phyloP scores from a whole-genome alignment of 2,113 vertebrate species.

The Solea solea region DNA sequence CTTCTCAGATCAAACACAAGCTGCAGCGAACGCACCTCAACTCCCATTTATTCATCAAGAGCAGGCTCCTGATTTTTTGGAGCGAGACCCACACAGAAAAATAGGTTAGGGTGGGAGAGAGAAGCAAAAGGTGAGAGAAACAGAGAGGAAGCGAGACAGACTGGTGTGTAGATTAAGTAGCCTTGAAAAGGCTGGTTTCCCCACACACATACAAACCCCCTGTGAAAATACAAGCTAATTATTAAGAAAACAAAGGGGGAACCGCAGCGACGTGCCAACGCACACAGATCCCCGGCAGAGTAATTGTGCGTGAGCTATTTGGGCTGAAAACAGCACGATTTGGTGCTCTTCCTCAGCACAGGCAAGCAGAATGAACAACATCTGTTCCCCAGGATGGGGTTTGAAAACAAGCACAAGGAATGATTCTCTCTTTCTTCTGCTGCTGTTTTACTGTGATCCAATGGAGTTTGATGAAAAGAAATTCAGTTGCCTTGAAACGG shows the following conservation, averaged over 20 bases:
- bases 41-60: slow-evolving; percentile 12
- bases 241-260: slow-evolving; percentile 89
- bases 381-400: slow-evolving; percentile 77
- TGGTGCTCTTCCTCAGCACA: slow-evolving; percentile 84
- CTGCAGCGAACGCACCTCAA: slow-evolving; percentile 34
- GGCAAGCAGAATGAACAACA: slow-evolving; percentile 88
- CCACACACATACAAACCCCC: slow-evolving; percentile 80
- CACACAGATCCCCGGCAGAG: slow-evolving; percentile 87
- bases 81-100: background rate
- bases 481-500: slow-evolving; percentile 15
- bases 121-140: slow-evolving; percentile 28
- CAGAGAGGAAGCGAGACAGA: slow-evolving; percentile 21
- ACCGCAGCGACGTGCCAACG: slow-evolving; percentile 83
- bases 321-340: slow-evolving; percentile 86
- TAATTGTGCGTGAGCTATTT: slow-evolving; percentile 88
- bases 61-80: background rate
- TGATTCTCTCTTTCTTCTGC: slow-evolving; percentile 5
- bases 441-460: slow-evolving; percentile 26
- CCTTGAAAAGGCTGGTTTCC: slow-evolving; percentile 75
- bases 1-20: slow-evolving; percentile 33
- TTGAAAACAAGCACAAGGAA: slow-evolving; percentile 69
- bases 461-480: slow-evolving; percentile 29
- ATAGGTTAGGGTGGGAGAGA: background rate
- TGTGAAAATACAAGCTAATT: slow-evolving; percentile 88
- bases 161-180: slow-evolving; percentile 68